Base-by-base conservation (phyloP, 2,113 vertebrate genomes). In the Antigone vipio region DNA sequence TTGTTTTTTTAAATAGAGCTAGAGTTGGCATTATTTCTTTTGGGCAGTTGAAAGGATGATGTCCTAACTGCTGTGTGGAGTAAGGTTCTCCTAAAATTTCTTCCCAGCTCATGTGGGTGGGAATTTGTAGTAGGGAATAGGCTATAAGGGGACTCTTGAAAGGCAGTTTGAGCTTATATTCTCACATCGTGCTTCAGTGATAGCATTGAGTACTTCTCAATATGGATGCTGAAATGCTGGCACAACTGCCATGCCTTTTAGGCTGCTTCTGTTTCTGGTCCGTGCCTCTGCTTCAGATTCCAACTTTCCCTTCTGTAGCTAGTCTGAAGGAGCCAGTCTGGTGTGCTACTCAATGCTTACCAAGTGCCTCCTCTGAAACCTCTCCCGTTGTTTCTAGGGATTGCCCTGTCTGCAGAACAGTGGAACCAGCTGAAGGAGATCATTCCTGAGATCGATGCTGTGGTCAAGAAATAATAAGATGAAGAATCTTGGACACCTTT, bases 361-460 rank as follows among this genome's bases (percentile, higher is more conserved):
- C 23, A 19, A 45, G 68, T 45, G 22, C 12, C 6, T 38, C 47
- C 52, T 67, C 73, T 80, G 68, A 71, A 78, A n/a, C 69, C 47
- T 68, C 59, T 59, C 50, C 53, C 42, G 34, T 44, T 68, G 24
- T 80, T 92, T n/a, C 9, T 50, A 96, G 95, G 97, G 45, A 95
- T 95, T 60, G 81, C 91, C 47, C 64, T 96, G 50, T 92, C 94
- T 89, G 66, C 84, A 35, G 81, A 93, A 9, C 95, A 97, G 71
- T 97, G 96, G 94, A 88, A 85, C 55, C 83, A 86, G 60, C 88
- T 97, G 86, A 97, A 95, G 64, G 84, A 85, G 56, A 34, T 93
- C 1, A 40, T 94, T 87, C 95, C 91, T 13, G 55, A 92, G 35
- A 42, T 93, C 0, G 91, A 97, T 66, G 89, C 87, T 50, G 94